Evolutionary conservation across 2,888 invertebrate species (phyloP).

Genomic region (Xestoiulus laeticollis): DNA sequence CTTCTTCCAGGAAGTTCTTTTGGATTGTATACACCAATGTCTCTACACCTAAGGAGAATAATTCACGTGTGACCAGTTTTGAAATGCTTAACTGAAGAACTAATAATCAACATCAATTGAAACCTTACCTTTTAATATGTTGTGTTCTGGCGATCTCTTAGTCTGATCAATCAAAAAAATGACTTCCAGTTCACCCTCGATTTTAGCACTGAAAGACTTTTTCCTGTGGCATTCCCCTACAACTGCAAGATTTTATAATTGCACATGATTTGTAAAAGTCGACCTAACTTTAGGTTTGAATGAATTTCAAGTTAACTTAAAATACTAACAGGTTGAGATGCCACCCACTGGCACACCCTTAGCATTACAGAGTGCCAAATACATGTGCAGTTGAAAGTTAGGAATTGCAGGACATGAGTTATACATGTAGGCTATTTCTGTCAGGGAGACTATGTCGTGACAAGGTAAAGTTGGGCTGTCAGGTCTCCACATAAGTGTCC

Average conservation of each 20-base stretch:
- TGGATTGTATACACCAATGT: conserved; percentile 1
- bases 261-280: neutral
- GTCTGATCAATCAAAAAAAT: conserved; percentile 37
- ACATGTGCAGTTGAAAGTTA: neutral
- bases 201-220: neutral
- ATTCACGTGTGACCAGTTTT: too few species aligned
- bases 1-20: conserved; percentile 35
- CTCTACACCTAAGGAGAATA: conserved; percentile 1
- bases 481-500: neutral
- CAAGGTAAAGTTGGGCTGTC: conserved; percentile 42
- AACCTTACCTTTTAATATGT: neutral
- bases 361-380: conserved; percentile 39
- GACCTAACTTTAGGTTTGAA: neutral
- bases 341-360: neutral
- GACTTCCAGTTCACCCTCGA: conserved; percentile 40
- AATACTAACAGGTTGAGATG: neutral
- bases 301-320: neutral
- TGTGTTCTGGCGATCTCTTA: neutral
- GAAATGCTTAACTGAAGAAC: neutral
- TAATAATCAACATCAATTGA: neutral
- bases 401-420: neutral
- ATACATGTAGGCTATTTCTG: neutral
- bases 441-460: conserved; percentile 12
- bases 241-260: neutral
- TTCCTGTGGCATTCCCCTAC: neutral